Evolutionary conservation across 30 jellyfish, hydroid and myxozoan species (phyloP).

Genomic region (Calvadosia cruxmelitensis): DNA sequence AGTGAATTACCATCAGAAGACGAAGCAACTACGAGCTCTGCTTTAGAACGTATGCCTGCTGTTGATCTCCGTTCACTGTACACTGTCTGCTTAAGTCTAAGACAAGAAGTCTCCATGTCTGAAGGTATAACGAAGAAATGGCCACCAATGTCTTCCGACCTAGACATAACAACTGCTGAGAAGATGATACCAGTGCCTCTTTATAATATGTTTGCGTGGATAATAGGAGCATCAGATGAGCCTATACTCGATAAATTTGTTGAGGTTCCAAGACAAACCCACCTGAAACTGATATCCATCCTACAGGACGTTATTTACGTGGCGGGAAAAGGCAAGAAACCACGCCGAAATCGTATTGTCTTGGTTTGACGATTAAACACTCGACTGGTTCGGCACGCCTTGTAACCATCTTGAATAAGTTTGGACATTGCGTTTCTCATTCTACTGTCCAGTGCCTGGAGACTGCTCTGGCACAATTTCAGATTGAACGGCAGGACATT

Average conservation of each 20-base stretch:
- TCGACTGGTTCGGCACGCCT: no score
- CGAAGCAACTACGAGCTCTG: no score
- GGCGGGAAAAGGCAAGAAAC: slow-evolving; percentile 17
- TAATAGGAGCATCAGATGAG: slow-evolving; percentile 20
- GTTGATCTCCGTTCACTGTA: no score
- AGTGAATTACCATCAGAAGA: no score
- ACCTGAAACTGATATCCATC: slow-evolving; percentile 8
- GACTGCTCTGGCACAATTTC: no score
- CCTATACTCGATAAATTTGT: slow-evolving; percentile 8
- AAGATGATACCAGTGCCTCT: slow-evolving; percentile 20
- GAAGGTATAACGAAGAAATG: slow-evolving; percentile 14
- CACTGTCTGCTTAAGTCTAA: background rate
- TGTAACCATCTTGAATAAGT: no score
- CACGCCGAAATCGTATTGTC: slow-evolving; percentile 28
- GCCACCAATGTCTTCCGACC: slow-evolving; percentile 30
- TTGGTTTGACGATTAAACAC: no score
- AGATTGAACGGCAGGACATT: no score
- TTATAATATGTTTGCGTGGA: slow-evolving; percentile 30
- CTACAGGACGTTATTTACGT: slow-evolving; percentile 35
- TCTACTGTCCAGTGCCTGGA: no score
- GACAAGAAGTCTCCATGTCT: slow-evolving; percentile 12
- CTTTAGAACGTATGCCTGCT: no score
- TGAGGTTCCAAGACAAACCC: background rate
- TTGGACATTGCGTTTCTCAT: no score
- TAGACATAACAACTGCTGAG: slow-evolving; percentile 10